phyloP scores from a whole-genome alignment of 1,140 invertebrate genomes.

The Papilio dardanus region DNA sequence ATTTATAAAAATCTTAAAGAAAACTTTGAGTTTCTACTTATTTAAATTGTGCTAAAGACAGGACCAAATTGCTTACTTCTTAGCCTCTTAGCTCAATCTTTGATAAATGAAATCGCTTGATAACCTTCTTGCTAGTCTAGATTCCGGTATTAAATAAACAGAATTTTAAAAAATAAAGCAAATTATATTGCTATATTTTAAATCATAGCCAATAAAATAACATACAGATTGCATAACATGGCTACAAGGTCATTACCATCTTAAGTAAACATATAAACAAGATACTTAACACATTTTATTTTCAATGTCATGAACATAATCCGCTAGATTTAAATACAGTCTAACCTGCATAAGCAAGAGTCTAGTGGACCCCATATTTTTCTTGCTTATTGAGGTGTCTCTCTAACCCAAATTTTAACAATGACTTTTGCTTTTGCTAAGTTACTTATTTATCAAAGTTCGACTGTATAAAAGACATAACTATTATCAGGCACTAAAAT shows the following conservation, averaged over 20 bases:
- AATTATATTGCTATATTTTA: not conserved
- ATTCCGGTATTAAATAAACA: not conserved
- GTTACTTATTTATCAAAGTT: too few relatives aligned
- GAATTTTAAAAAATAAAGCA: not conserved
- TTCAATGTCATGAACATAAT: not conserved
- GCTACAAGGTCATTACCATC: not conserved
- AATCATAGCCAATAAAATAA: not conserved
- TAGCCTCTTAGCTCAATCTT: not conserved
- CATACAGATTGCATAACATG: not conserved
- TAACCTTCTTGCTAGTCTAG: not conserved
- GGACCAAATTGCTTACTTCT: not conserved
- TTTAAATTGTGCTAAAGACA: not conserved
- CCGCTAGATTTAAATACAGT: too few relatives aligned
- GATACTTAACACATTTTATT: conserved; percentile 1
- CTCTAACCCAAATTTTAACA: too few relatives aligned
- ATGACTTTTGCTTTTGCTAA: too few relatives aligned
- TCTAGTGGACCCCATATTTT: too few relatives aligned
- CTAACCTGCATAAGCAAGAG: too few relatives aligned
- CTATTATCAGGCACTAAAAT: not conserved
- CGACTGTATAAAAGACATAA: too few relatives aligned
- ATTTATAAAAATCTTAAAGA: conserved; percentile 13
- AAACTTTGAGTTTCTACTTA: not conserved
- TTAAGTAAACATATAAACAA: not conserved
- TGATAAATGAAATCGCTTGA: not conserved
- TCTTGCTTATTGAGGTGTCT: too few relatives aligned